Conservation (phyloP, 2,113 vertebrate genomes). For the Todiramphus chloris region DNA sequence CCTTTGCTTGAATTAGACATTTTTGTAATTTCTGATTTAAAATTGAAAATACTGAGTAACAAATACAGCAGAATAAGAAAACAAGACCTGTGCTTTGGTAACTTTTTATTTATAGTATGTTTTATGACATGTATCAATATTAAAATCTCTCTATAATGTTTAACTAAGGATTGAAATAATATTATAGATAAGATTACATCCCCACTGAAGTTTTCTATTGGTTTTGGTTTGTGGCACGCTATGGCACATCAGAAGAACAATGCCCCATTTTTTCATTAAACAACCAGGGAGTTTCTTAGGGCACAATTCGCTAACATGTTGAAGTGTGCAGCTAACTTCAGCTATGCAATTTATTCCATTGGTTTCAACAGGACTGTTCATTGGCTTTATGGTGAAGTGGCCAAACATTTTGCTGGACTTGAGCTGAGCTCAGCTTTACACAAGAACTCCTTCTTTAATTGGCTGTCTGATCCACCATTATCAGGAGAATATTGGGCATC, state of each 20-base stretch:
- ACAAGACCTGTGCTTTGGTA: not conserved
- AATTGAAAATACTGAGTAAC: not conserved
- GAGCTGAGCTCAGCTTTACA: not conserved
- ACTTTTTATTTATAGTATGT: not conserved
- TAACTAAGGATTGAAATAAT: not conserved
- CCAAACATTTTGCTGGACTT: not conserved
- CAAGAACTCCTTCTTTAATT: not conserved
- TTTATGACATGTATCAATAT: not conserved
- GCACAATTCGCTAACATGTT: not conserved
- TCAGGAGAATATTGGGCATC: not conserved
- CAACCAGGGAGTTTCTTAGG: not conserved
- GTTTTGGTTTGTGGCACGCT: not conserved
- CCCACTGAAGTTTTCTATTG: not conserved
- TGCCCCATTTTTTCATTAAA: not conserved
- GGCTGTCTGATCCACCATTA: not conserved
- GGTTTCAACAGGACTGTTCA: not conserved
- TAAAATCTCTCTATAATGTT: not conserved
- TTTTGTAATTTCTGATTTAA: conserved; percentile 42
- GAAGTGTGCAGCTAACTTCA: not conserved
- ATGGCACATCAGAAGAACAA: not conserved
- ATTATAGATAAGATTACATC: not conserved
- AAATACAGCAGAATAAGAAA: not conserved
- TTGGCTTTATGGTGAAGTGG: not conserved
- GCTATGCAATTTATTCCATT: not conserved
- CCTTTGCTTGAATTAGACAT: conserved; percentile 19